A percentile compares a stretch with the other conserved stretches of the same genome.
phyloP scores from a whole-genome alignment of 2,888 invertebrate species.

The Trypoxylon attenuatum region DNA sequence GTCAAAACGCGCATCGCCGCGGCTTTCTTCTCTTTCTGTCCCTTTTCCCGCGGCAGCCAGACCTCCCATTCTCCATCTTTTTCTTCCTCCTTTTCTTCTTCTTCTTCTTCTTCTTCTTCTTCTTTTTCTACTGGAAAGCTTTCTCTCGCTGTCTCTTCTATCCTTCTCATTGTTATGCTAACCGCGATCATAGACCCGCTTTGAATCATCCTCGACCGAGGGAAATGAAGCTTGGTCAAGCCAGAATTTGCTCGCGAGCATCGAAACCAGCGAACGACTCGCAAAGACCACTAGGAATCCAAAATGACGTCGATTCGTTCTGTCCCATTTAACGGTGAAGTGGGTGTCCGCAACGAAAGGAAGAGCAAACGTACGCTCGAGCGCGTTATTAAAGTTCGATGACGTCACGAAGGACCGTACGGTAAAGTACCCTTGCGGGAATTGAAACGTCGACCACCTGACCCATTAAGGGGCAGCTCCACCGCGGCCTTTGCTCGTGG shows the following conservation, averaged over 20 bases:
- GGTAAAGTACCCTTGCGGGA: constrained; percentile 54
- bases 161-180: constrained; percentile 67
- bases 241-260: constrained; percentile 26
- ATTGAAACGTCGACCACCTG: constrained; percentile 58
- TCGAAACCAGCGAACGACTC: constrained; percentile 4
- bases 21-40: constrained; percentile 20
- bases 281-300: too few species aligned
- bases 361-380: too few species aligned
- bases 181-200: constrained; percentile 60
- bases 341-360: neutral
- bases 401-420: constrained; percentile 46
- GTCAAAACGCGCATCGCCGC: constrained; percentile 67
- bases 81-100: constrained; percentile 14
- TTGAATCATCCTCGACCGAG: constrained; percentile 32
- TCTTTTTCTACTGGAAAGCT: constrained; percentile 49
- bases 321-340: constrained; percentile 20
- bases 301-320: neutral
- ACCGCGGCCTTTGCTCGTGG: constrained; percentile 51
- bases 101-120: constrained; percentile 64
- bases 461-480: constrained; percentile 62
- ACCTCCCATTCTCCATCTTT: neutral
- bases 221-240: constrained; percentile 19
- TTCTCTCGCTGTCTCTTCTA: constrained; percentile 29
- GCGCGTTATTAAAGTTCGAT: constrained; percentile 47
- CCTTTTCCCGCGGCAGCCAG: too few species aligned